Percentiles rank a stretch among this genome's conserved stretches.
Conservation (phyloP, 2,888 invertebrate genomes). For the Opisthograptis luteolata region DNA sequence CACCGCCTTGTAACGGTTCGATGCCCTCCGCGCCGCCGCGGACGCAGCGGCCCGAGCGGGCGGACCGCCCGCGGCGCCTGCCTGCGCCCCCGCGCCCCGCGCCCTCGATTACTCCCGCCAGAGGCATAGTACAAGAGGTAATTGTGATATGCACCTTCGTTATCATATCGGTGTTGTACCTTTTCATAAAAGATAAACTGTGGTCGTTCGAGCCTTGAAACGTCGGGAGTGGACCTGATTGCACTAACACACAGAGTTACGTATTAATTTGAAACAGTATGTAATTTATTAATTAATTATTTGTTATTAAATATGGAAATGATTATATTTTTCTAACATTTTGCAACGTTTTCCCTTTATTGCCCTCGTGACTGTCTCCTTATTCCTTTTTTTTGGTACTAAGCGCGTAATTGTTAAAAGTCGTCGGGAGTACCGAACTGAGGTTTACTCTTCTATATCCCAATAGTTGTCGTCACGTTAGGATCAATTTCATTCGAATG, state of each 20-base stretch:
- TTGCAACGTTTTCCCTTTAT: slow-evolving; percentile 56
- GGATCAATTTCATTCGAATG: neutral
- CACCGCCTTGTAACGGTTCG: slow-evolving; percentile 51
- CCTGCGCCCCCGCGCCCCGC: slow-evolving; percentile 33
- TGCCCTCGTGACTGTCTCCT: slow-evolving; percentile 35
- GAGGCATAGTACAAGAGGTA: slow-evolving; percentile 70
- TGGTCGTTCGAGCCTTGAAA: slow-evolving; percentile 52
- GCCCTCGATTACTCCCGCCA: slow-evolving; percentile 41
- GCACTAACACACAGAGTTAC: slow-evolving; percentile 60
- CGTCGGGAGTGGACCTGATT: slow-evolving; percentile 56
- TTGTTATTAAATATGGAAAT: slow-evolving; percentile 51
- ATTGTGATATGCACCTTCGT: slow-evolving; percentile 74
- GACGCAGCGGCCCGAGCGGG: slow-evolving; percentile 43
- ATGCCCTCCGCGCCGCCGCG: slow-evolving; percentile 42
- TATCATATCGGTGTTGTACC: slow-evolving; percentile 68
- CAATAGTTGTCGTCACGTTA: slow-evolving; percentile 4
- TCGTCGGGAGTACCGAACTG: slow-evolving; percentile 1
- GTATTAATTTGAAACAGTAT: slow-evolving; percentile 29
- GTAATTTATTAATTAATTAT: slow-evolving; percentile 40
- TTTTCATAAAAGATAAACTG: slow-evolving; percentile 56
- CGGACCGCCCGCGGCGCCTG: slow-evolving; percentile 34
- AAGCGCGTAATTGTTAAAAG: slow-evolving; percentile 12
- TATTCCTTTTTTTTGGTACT: slow-evolving; percentile 19
- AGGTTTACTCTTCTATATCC: slow-evolving; percentile 6
- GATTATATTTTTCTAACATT: slow-evolving; percentile 55